These are phyloP conservation scores for Calameuta pallipes DNA, from an alignment of 2,888 invertebrate species.

Conservation along the genomic window DNA sequence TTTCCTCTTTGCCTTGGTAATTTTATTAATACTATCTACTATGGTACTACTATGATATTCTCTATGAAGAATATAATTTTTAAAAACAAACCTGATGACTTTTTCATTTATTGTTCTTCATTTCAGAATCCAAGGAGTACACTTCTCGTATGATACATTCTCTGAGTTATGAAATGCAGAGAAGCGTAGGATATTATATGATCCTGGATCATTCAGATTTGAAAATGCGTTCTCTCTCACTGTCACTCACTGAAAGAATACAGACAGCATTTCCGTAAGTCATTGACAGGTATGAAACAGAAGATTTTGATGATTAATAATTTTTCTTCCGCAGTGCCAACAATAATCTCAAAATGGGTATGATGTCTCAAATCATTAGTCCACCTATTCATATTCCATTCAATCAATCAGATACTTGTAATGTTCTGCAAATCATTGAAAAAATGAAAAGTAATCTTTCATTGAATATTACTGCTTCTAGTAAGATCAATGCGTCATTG, in stretches of 20 bases:
- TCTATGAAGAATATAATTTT: no score
- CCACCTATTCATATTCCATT: conserved; percentile 31
- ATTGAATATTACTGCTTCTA: no score
- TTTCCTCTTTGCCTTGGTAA: conserved; percentile 45
- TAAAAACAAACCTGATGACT: no score
- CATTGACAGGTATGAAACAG: background rate
- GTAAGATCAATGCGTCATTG: background rate
- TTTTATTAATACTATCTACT: no score
- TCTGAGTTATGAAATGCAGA: conserved; percentile 37
- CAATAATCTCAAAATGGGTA: conserved; percentile 39
- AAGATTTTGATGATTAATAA: background rate
- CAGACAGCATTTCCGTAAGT: conserved; percentile 40
- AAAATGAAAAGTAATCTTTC: background rate
- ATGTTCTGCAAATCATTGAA: conserved; percentile 22
- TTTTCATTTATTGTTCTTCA: no score
- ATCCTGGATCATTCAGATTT: conserved; percentile 35
- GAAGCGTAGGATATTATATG: conserved; percentile 41
- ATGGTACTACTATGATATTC: no score
- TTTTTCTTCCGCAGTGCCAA: conserved; percentile 27
- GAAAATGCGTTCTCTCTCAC: conserved; percentile 26
- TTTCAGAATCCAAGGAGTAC: conserved; percentile 24
- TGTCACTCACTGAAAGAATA: conserved; percentile 32
- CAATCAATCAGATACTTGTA: conserved; percentile 39
- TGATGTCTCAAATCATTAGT: conserved; percentile 27
- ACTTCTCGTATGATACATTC: conserved; percentile 35